These are phyloP conservation scores for Cydia pomonella DNA, from an alignment of 1,140 invertebrate genomes.

Conservation along the genomic window DNA sequence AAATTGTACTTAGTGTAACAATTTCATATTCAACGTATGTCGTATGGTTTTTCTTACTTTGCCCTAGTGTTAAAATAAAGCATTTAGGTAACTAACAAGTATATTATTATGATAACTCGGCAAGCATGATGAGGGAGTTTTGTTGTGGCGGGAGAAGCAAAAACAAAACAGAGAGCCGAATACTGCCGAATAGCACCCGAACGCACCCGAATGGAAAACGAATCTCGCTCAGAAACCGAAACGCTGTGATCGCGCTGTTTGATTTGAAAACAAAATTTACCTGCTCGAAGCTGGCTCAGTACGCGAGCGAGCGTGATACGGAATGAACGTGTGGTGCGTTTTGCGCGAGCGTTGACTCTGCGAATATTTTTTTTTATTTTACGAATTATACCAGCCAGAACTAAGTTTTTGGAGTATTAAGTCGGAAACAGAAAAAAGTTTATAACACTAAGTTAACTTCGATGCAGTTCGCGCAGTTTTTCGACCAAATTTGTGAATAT, in stretches of 20 bases:
- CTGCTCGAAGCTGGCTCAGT: constrained; percentile 71
- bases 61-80: no score
- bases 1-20: no score
- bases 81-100: no score
- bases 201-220: constrained; percentile 64
- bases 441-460: constrained; percentile 64
- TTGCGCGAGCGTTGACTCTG: constrained; percentile 78
- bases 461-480: constrained; percentile 74
- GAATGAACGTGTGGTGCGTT: constrained; percentile 79
- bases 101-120: not conserved
- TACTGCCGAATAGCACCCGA: constrained; percentile 56
- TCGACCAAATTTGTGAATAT: constrained; percentile 76
- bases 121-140: constrained; percentile 49
- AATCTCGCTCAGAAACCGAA: constrained; percentile 68
- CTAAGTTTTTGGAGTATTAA: constrained; percentile 73
- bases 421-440: constrained; percentile 65
- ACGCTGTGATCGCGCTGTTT: constrained; percentile 73
- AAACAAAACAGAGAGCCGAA: constrained; percentile 65
- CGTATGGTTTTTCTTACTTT: no score
- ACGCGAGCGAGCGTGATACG: constrained; percentile 79
- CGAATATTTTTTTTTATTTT: constrained; percentile 65
- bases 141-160: constrained; percentile 54
- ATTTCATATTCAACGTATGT: no score
- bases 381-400: constrained; percentile 73
- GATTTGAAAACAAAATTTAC: constrained; percentile 79